Evolutionary conservation across 1,140 invertebrate genomes (phyloP), one percentile per base, ranked within the genome.

Genomic region (Drosophila athabasca): DNA sequence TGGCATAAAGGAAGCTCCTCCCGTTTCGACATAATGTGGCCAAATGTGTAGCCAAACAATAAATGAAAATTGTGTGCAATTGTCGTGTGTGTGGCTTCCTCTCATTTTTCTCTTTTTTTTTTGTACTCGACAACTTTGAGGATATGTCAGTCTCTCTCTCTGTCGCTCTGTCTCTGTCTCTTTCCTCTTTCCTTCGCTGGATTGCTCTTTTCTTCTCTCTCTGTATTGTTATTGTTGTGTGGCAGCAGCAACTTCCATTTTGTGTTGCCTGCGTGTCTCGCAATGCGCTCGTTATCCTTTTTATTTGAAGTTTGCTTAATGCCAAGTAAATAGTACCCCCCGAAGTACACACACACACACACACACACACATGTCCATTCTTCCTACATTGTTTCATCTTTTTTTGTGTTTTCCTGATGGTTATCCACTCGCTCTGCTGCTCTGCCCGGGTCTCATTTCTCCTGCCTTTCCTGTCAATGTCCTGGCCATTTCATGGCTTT

Each of bases 31-130:
- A 79, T 89, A 88, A 89, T 89, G 79, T 88, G 83, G 62, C 83
- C 79, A 88, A 88, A 88, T 83, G 79, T 88, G 83, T 88, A 88
- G 83, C 84, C 82, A 79, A 89, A 88, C 83, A 88, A 88, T 88
- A 88, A 88, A 88, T 88, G 83, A 88, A 88, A 88, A 88, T 88
- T 88, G 83, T 88, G 84, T 79, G 83, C 83, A 88, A 88, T 88
- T 88, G 83, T 88, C 83, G 79, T 87, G 79, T 19, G 17, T 19
- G 17, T 88, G 83, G 62, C 73, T 73, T 66, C 59, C 62, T 70
- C 46, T 55, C 76, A 44, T 17, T 72, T 50, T 44, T 48, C 59
- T 61, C n/a, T 29, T 8, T 8, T 22, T 39, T 22, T 9, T 51
- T 54, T 48, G 51, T 60, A 44, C 48, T 49, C 48, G 44, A 43